These are phyloP conservation scores for Pangasius larnaudii DNA, from an alignment of 2,797 vertebrate species.

Conservation along the genomic window DNA sequence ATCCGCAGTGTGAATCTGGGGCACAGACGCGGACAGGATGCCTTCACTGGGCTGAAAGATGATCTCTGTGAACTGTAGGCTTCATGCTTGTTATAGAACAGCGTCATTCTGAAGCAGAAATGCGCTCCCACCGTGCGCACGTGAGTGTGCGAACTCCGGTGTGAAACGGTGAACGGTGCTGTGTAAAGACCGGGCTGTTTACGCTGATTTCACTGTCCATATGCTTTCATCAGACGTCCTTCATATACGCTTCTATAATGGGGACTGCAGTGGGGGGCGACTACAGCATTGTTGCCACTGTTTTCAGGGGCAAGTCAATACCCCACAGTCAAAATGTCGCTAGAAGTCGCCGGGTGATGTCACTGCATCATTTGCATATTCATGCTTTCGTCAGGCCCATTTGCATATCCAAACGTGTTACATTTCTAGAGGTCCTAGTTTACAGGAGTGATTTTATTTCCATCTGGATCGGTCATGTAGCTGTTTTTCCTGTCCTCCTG, in stretches of 20 bases:
- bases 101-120: neutral
- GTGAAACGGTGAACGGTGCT: neutral
- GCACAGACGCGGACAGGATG: neutral
- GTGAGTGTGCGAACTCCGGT: neutral
- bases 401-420: neutral
- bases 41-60: neutral
- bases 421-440: neutral
- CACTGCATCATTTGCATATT: neutral
- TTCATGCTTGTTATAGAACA: neutral
- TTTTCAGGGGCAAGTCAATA: neutral
- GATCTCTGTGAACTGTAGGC: neutral
- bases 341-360: slow-evolving; percentile 6
- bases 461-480: neutral
- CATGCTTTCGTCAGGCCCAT: neutral
- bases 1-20: slow-evolving; percentile 17
- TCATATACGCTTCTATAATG: neutral
- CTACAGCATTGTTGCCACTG: neutral
- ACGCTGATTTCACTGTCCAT: too few relatives aligned
- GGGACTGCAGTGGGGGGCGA: neutral
- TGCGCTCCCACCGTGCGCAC: neutral
- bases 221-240: neutral
- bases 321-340: neutral
- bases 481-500: neutral
- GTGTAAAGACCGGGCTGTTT: neutral
- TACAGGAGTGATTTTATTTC: neutral